Percentiles rank a stretch among this genome's conserved stretches.
phyloP scores from a whole-genome alignment of 1,140 invertebrate species.

The Dinoponera quadriceps region DNA sequence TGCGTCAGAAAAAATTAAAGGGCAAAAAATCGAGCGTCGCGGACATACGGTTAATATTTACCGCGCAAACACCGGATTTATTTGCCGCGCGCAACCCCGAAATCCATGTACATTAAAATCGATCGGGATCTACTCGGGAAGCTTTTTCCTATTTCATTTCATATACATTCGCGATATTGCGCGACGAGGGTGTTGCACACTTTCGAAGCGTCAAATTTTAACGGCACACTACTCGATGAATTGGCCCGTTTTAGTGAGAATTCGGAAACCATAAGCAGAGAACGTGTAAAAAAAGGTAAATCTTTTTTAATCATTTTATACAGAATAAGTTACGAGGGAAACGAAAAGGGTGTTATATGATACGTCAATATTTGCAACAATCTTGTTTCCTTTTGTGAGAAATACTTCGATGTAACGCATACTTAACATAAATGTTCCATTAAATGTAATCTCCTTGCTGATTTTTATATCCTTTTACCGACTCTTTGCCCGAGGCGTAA shows the following conservation, averaged over 20 bases:
- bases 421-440: constrained; percentile 18
- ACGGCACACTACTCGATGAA: neutral
- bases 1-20: neutral
- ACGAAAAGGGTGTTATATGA: too few species aligned
- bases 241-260: neutral
- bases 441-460: neutral
- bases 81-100: neutral
- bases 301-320: too few species aligned
- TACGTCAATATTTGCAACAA: too few species aligned
- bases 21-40: constrained; percentile 6
- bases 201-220: constrained; percentile 5
- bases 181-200: neutral
- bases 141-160: neutral
- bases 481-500: neutral
- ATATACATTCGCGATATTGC: neutral
- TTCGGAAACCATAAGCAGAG: neutral
- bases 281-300: too few species aligned
- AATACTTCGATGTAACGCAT: neutral
- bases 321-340: too few species aligned
- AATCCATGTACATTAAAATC: constrained; percentile 1
- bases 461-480: constrained; percentile 22
- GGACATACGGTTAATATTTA: constrained; percentile 11
- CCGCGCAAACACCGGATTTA: neutral
- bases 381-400: neutral
- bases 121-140: neutral